These are phyloP conservation scores for Drosophila niveifrons DNA, from an alignment of 2,888 invertebrate genomes.

Conservation along the genomic window DNA sequence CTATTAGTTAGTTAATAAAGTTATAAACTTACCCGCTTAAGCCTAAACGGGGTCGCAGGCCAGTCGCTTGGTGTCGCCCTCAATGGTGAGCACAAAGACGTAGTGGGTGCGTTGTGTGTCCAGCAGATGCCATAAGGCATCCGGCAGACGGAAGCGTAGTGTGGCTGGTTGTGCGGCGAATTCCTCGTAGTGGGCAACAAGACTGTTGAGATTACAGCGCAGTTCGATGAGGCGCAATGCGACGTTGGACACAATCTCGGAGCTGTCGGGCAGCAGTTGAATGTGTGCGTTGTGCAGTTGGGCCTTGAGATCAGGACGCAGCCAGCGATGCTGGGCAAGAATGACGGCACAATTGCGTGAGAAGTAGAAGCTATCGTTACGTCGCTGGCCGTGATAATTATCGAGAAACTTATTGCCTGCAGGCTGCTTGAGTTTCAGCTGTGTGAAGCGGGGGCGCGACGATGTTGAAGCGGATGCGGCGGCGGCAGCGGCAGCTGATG, in stretches of 20 bases:
- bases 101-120: constrained; percentile 70
- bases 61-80: constrained; percentile 77
- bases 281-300: constrained; percentile 32
- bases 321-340: constrained; percentile 83
- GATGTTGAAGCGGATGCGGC: constrained; percentile 1
- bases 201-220: constrained; percentile 77
- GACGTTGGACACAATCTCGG: constrained; percentile 61
- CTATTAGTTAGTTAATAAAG: too few species aligned
- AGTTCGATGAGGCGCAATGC: constrained; percentile 81
- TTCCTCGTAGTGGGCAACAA: constrained; percentile 81
- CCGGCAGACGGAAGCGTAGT: constrained; percentile 65
- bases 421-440: constrained; percentile 69
- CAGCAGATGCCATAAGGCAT: constrained; percentile 64
- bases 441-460: constrained; percentile 76
- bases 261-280: constrained; percentile 28
- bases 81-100: constrained; percentile 77
- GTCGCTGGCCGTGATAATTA: constrained; percentile 83
- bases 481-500: background rate
- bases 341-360: constrained; percentile 83
- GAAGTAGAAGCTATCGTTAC: constrained; percentile 84
- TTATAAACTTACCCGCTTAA: constrained; percentile 19
- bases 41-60: constrained; percentile 47
- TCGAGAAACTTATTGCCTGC: constrained; percentile 69
- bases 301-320: constrained; percentile 53
- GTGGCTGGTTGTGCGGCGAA: constrained; percentile 45